Evolutionary conservation across 2,113 vertebrate species (phyloP).

Genomic region (Vombatus ursinus): DNA sequence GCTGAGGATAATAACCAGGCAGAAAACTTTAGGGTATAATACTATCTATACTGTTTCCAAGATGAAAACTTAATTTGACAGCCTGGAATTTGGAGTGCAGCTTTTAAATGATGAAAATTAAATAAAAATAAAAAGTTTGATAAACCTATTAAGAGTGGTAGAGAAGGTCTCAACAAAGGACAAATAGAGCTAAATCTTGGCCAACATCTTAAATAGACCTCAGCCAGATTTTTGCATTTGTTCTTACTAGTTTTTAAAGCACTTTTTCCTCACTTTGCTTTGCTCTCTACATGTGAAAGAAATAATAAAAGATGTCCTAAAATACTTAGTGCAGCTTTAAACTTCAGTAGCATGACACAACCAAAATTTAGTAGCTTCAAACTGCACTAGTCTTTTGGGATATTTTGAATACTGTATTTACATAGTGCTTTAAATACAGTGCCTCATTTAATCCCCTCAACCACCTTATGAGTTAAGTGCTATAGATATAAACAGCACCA

Average conservation of each 20-base stretch:
- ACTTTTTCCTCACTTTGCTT: neutral
- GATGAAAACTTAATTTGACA: constrained; percentile 53
- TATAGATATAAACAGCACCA: neutral
- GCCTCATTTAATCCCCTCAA: neutral
- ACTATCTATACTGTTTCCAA: constrained; percentile 32
- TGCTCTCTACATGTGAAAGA: neutral
- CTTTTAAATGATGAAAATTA: constrained; percentile 46
- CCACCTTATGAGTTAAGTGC: neutral
- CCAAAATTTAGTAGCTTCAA: neutral
- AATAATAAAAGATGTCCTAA: neutral
- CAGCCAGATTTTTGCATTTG: neutral
- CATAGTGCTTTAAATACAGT: neutral
- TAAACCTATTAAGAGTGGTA: neutral
- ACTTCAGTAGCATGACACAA: neutral
- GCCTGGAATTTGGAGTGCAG: constrained; percentile 42
- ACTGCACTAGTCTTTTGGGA: neutral
- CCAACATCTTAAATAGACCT: neutral
- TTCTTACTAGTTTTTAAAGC: neutral
- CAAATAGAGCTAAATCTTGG: neutral
- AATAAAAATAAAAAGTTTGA: constrained; percentile 40
- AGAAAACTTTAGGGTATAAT: constrained; percentile 40
- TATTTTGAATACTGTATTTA: neutral
- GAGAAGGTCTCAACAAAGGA: neutral
- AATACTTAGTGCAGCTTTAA: neutral
- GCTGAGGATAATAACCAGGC: constrained; percentile 54